phyloP scores from a whole-genome alignment of 2,113 vertebrate species.

The Petrocephalus zakoni region DNA sequence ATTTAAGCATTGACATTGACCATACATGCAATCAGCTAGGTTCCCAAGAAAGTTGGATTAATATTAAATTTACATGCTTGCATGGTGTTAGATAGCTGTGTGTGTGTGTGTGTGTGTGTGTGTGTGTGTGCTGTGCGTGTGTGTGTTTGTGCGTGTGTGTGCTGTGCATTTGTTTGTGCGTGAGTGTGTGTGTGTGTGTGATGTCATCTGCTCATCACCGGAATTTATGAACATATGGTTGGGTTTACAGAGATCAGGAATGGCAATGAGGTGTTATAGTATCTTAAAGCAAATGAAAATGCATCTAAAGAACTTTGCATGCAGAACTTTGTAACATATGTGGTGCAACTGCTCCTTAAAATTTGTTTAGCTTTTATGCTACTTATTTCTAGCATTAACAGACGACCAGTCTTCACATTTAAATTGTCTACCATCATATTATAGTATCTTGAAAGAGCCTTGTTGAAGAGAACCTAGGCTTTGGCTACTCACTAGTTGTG shows the following conservation, averaged over 20 bases:
- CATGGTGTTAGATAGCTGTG: conserved; percentile 41
- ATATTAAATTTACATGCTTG: conserved; percentile 42
- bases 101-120: conserved; percentile 7
- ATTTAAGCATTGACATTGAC: neutral
- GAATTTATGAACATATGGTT: neutral
- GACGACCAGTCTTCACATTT: neutral
- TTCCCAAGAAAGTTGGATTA: neutral
- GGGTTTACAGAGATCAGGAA: neutral
- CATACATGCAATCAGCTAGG: neutral
- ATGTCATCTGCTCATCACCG: conserved; percentile 33
- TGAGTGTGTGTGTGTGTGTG: neutral
- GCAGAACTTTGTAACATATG: neutral
- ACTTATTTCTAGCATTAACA: neutral
- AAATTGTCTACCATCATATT: neutral
- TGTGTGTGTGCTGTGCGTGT: too few species aligned
- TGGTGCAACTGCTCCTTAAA: neutral
- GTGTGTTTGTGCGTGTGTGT: conserved; percentile 29
- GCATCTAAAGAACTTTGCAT: neutral
- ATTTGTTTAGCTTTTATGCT: neutral
- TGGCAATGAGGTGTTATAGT: neutral
- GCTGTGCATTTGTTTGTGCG: too few species aligned
- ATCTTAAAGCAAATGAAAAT: neutral
- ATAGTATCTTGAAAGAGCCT: neutral
- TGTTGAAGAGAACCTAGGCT: neutral
- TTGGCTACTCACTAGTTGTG: neutral